A percentile compares a stretch with the other conserved stretches of the same genome.
Evolutionary conservation across 2,888 invertebrate genomes (phyloP).

Genomic region (Tyria jacobaeae): DNA sequence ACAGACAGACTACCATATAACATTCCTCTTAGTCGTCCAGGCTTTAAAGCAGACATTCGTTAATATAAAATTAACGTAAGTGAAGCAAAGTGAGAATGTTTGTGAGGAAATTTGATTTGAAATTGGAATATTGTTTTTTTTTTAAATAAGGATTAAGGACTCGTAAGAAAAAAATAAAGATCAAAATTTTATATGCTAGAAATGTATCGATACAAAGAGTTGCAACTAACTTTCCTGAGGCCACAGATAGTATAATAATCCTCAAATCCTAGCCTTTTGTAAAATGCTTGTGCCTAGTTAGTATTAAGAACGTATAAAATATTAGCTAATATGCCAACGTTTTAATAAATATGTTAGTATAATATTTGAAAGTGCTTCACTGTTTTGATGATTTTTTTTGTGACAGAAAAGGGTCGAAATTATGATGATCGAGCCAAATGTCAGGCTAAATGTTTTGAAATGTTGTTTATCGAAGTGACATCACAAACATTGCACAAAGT

Average conservation of each 20-base stretch:
- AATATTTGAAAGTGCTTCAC: constrained; percentile 34
- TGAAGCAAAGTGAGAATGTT: too few species aligned
- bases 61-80: too few species aligned
- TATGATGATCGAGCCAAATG: background rate
- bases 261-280: constrained; percentile 72
- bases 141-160: too few species aligned
- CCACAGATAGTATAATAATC: constrained; percentile 39
- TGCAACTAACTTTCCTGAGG: background rate
- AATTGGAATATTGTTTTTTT: background rate
- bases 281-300: constrained; percentile 81
- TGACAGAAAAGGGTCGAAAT: background rate
- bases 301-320: constrained; percentile 42
- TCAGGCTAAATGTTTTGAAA: background rate
- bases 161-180: too few species aligned
- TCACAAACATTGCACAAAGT: constrained; percentile 56
- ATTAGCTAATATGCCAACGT: constrained; percentile 39
- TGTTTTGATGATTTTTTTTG: constrained; percentile 13
- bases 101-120: background rate
- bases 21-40: too few species aligned
- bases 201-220: too few species aligned
- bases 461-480: constrained; percentile 8
- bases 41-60: too few species aligned
- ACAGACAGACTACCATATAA: too few species aligned
- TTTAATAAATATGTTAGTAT: constrained; percentile 35
- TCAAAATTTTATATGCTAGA: too few species aligned